These are phyloP conservation scores for Setipinna tenuifilis DNA, from an alignment of 2,797 vertebrate genomes.

Conservation along the genomic window DNA sequence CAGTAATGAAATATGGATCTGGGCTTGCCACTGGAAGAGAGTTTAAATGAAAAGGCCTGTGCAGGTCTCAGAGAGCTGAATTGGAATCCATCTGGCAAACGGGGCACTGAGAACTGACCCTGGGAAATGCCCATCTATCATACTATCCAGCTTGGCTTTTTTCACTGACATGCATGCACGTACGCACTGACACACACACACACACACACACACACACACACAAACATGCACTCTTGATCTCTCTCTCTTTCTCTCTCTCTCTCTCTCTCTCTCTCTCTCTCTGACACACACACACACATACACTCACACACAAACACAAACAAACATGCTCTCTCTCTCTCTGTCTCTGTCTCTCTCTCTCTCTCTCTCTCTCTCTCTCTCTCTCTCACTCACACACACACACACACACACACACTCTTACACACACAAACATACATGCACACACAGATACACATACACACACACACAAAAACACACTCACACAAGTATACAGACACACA, in stretches of 20 bases:
- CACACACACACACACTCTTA: too few relatives aligned
- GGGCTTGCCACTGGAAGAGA: slow-evolving; percentile 72
- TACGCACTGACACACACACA: slow-evolving; percentile 11
- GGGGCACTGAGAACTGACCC: slow-evolving; percentile 20
- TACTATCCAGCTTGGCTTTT: slow-evolving; percentile 28
- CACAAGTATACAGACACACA: too few relatives aligned
- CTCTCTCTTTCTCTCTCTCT: too few relatives aligned
- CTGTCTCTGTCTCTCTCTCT: too few relatives aligned
- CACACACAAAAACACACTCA: too few relatives aligned
- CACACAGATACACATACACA: too few relatives aligned
- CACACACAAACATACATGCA: too few relatives aligned
- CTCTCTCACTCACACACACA: too few relatives aligned
- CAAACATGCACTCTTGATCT: too few relatives aligned
- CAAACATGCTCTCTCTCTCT: too few relatives aligned
- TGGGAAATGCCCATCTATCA: slow-evolving; percentile 47
- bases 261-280: too few relatives aligned
- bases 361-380: too few relatives aligned
- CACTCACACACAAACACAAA: background rate
- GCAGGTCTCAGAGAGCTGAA: slow-evolving; percentile 28
- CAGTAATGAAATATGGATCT: slow-evolving; percentile 80
- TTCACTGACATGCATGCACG: slow-evolving; percentile 16
- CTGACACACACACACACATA: background rate
- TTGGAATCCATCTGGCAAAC: slow-evolving; percentile 45
- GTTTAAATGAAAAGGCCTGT: slow-evolving; percentile 76
- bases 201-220: slow-evolving; percentile 3